These are phyloP conservation scores for Steromphala cineraria DNA, from an alignment of 2,888 invertebrate species.

Conservation along the genomic window DNA sequence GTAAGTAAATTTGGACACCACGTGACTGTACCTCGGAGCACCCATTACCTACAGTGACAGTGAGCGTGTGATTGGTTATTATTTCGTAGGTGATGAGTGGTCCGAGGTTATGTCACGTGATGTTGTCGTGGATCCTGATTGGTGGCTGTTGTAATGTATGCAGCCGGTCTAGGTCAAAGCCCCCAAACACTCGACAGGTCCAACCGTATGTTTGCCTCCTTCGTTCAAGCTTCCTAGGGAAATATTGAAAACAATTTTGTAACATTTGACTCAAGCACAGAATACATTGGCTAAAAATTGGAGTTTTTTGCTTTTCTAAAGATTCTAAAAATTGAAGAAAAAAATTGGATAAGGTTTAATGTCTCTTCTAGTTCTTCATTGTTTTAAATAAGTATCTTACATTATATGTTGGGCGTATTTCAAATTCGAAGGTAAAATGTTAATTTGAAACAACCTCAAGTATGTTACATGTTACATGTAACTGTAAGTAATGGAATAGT, in stretches of 20 bases:
- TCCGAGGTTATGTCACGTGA: conserved; percentile 38
- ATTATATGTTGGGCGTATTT: too few species aligned
- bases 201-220: conserved; percentile 52
- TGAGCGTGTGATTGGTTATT: conserved; percentile 4
- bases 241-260: conserved; percentile 18
- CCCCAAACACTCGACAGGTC: conserved; percentile 52
- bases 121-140: neutral
- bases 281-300: too few species aligned
- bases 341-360: too few species aligned
- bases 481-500: too few species aligned
- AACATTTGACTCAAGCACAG: neutral
- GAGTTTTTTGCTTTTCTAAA: too few species aligned
- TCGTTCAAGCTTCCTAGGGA: conserved; percentile 56
- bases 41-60: conserved; percentile 27
- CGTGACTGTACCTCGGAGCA: conserved; percentile 34
- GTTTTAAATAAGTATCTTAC: too few species aligned
- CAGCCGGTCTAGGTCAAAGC: conserved; percentile 11
- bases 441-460: too few species aligned
- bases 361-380: too few species aligned
- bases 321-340: too few species aligned
- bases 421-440: too few species aligned
- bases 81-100: conserved; percentile 34
- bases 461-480: too few species aligned
- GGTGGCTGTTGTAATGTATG: neutral
- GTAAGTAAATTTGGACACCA: conserved; percentile 16